Conservation (phyloP, 2,113 vertebrate species). For the Panthera leo region DNA sequence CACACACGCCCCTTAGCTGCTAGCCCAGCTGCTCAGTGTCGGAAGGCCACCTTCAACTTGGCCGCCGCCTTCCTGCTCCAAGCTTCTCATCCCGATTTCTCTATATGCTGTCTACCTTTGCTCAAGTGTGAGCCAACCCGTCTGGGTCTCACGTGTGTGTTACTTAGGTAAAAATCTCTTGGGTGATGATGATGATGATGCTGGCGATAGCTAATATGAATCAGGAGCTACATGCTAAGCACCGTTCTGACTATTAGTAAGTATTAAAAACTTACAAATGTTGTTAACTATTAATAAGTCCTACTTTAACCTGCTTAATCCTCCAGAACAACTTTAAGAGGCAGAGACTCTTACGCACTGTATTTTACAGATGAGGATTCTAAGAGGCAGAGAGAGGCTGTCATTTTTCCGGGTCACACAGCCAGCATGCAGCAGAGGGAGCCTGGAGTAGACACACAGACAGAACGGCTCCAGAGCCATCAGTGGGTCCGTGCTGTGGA, state of each 20-base stretch:
- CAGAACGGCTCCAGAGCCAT: background rate
- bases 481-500: background rate
- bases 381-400: background rate
- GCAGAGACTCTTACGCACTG: background rate
- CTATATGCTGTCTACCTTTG: background rate
- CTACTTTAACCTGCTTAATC: background rate
- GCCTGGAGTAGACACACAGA: background rate
- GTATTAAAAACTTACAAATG: background rate
- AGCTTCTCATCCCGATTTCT: background rate
- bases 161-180: background rate
- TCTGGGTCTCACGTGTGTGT: background rate
- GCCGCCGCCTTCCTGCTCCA: fast-evolving
- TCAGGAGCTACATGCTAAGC: background rate
- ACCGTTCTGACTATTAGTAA: background rate
- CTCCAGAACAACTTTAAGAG: background rate
- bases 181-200: background rate
- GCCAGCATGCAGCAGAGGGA: background rate
- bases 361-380: background rate
- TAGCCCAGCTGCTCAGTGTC: background rate
- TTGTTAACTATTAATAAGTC: background rate
- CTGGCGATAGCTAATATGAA: background rate
- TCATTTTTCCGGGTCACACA: background rate
- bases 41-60: background rate
- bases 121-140: background rate
- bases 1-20: background rate